Conservation (phyloP, 2,888 invertebrate species). For the Liopterus haemorrhoidalis region DNA sequence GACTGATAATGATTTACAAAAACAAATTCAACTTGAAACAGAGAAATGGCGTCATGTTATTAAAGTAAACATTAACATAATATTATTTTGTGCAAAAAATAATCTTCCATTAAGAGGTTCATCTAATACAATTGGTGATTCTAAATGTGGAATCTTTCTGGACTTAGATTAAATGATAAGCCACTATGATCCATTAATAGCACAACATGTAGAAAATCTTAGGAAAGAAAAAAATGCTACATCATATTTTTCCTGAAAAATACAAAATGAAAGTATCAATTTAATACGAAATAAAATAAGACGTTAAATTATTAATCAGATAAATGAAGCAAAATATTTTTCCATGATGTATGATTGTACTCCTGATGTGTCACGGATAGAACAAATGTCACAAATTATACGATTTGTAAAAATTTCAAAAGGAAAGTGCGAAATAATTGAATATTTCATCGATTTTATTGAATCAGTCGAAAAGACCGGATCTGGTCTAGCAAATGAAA, state of each 20-base stretch:
- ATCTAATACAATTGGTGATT: slow-evolving; percentile 4
- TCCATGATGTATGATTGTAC: slow-evolving; percentile 26
- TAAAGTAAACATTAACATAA: slow-evolving; percentile 3
- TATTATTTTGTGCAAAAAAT: background rate
- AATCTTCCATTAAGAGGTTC: slow-evolving; percentile 1
- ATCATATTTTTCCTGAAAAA: slow-evolving; percentile 15
- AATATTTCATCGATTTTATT: slow-evolving; percentile 11
- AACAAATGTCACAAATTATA: slow-evolving; percentile 12
- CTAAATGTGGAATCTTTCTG: slow-evolving; percentile 5
- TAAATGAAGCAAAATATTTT: slow-evolving; percentile 9
- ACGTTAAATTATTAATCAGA: slow-evolving; percentile 7
- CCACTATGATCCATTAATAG: slow-evolving; percentile 12
- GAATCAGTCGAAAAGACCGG: slow-evolving; percentile 4
- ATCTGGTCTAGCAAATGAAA: slow-evolving; percentile 2
- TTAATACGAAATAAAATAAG: slow-evolving; percentile 12
- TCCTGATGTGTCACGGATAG: slow-evolving; percentile 7
- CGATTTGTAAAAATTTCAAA: slow-evolving; percentile 2
- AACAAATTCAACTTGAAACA: background rate
- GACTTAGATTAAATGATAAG: slow-evolving; percentile 15
- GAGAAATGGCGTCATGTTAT: slow-evolving; percentile 8
- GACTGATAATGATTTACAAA: slow-evolving; percentile 8
- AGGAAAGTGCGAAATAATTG: slow-evolving; percentile 1
- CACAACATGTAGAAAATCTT: slow-evolving; percentile 13
- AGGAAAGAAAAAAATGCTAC: slow-evolving; percentile 8
- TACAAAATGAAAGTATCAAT: slow-evolving; percentile 18